Evolutionary conservation across 1,140 invertebrate genomes (phyloP).

Genomic region (Plectrocnemia conspersa): DNA sequence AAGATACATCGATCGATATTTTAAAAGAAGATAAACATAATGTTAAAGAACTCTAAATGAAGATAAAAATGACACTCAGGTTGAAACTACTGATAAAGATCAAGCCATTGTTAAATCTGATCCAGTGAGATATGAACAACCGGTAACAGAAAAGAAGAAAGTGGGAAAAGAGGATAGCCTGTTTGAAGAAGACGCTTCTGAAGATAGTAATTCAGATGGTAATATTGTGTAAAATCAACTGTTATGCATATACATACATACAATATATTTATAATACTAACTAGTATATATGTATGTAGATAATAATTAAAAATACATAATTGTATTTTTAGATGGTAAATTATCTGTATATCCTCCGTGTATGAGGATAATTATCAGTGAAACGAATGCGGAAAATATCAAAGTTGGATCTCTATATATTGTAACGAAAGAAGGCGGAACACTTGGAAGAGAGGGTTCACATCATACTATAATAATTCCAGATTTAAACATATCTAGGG

Average conservation of each 20-base stretch:
- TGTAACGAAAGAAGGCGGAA: slow-evolving; percentile 82
- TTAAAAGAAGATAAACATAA: too few species aligned
- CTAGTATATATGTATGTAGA: slow-evolving; percentile 8
- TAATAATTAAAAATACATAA: slow-evolving; percentile 17
- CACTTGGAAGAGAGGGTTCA: slow-evolving; percentile 75
- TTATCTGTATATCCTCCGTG: slow-evolving; percentile 76
- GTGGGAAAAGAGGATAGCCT: slow-evolving; percentile 33
- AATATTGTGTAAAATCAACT: slow-evolving; percentile 36
- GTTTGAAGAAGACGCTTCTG: slow-evolving; percentile 40
- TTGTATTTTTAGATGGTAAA: slow-evolving; percentile 55
- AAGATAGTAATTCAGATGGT: slow-evolving; percentile 28
- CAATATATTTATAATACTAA: neutral
- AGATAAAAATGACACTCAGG: too few species aligned
- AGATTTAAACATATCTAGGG: slow-evolving; percentile 77
- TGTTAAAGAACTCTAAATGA: too few species aligned
- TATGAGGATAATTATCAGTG: slow-evolving; percentile 78
- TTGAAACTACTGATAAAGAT: slow-evolving; percentile 10
- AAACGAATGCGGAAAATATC: slow-evolving; percentile 63
- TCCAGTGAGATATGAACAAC: neutral
- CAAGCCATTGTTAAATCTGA: slow-evolving; percentile 36
- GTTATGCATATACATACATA: neutral
- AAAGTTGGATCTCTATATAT: slow-evolving; percentile 75
- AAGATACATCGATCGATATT: too few species aligned
- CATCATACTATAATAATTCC: slow-evolving; percentile 69
- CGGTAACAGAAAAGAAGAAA: neutral